Evolutionary conservation across 2,797 vertebrate genomes (phyloP), one percentile per base, ranked within the genome.

Genomic region (Pipistrellus kuhlii): DNA sequence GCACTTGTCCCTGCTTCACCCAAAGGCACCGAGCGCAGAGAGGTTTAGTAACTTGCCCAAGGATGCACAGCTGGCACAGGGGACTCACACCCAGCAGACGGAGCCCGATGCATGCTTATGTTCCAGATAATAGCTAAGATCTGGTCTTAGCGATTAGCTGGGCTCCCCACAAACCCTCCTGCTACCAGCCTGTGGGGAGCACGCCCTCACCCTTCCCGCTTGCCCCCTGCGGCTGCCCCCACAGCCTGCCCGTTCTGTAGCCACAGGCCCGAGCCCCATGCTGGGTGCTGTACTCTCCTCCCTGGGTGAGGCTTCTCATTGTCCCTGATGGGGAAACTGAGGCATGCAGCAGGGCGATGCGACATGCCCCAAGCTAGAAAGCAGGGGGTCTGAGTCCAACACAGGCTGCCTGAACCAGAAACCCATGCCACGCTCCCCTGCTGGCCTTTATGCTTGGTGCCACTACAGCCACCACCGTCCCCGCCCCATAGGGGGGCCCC

Each of bases 251-350:
- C 15, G 8, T 57, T 57, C 38, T 68, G 1, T 55, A 64, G 4
- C 46, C 20, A 3, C 38, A 38, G 30, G 57, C 23, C 30, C 9
- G 21, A 23, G 20, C 20, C 62, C 44, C 81, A 2, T 30, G 38
- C 81, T 66, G 14, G 8, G 18, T 6, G 25, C 72, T 69, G 23
- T 14, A 3, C 4, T 13, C 35, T 32, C 69, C 6, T 23, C 23
- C 51, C 76, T 12, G 38, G 14, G 18, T 7, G 3, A 5, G 6
- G 35, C 55, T 72, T 72, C 46, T 66, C 41, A 10, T 32, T 11
- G 30, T n/a, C 46, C 64, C 5, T 17, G 73, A 27, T 27, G 84
- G 75, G 69, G 85, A 89, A 92, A 90, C 76, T 20, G 82, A 86
- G 90, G 81, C 86, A 35, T 0, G 27, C 53, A n/a, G 30, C n/a